These are phyloP conservation scores for Trileptium ribeirensis DNA, from an alignment of 2,888 invertebrate genomes.

Conservation along the genomic window DNA sequence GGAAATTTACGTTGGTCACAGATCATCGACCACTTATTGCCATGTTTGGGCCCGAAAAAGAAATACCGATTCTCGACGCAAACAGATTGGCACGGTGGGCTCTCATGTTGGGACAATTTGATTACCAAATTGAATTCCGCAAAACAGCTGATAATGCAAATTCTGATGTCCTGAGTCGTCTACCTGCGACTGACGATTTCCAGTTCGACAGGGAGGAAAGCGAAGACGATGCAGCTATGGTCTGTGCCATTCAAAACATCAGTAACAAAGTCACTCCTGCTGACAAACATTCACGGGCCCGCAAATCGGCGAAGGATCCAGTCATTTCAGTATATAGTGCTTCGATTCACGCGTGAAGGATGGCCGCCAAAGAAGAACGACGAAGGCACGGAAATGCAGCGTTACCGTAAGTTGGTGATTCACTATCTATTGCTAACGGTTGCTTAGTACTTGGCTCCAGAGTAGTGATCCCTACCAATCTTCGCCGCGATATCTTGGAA, in stretches of 20 bases:
- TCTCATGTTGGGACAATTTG: slow-evolving; percentile 14
- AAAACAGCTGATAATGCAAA: slow-evolving; percentile 25
- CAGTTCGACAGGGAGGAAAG: slow-evolving; percentile 26
- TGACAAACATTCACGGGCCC: background rate
- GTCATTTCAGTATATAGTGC: background rate
- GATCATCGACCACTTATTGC: background rate
- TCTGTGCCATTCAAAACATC: background rate
- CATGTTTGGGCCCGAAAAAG: slow-evolving; percentile 23
- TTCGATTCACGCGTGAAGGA: slow-evolving; percentile 10
- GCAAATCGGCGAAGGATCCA: slow-evolving; percentile 2
- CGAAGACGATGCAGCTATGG: slow-evolving; percentile 13
- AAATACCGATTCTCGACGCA: slow-evolving; percentile 24
- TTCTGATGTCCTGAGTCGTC: slow-evolving; percentile 33
- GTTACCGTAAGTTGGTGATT: background rate
- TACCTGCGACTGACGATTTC: slow-evolving; percentile 17
- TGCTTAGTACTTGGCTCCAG: slow-evolving; percentile 31
- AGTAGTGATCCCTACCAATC: background rate
- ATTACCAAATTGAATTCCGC: slow-evolving; percentile 10
- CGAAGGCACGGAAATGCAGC: background rate
- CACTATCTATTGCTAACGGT: slow-evolving; percentile 24
- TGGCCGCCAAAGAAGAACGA: slow-evolving; percentile 6
- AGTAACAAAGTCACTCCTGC: background rate
- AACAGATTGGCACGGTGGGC: slow-evolving; percentile 30
- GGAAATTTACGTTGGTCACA: background rate
- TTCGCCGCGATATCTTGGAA: background rate